Percentiles rank a stretch among this genome's conserved stretches.
Conservation (phyloP, 2,113 vertebrate genomes). For the Candoia aspera region DNA sequence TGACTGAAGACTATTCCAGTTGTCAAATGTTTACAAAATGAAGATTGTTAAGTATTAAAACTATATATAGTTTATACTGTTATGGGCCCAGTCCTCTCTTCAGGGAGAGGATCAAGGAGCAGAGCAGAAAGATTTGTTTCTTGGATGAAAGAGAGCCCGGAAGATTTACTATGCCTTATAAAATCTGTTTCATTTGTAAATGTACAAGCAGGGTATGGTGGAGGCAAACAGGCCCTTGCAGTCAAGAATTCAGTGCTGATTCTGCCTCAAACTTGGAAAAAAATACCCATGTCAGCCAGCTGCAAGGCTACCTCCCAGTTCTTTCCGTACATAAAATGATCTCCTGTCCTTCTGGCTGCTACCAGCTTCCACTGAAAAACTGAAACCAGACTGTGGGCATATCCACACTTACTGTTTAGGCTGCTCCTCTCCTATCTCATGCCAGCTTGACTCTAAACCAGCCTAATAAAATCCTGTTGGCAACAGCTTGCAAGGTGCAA, state of each 20-base stretch:
- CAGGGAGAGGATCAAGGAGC: neutral
- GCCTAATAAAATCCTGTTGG: too few relatives aligned
- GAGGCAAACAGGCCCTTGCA: neutral
- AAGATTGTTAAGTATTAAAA: neutral
- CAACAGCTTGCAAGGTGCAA: too few relatives aligned
- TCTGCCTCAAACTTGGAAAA: neutral
- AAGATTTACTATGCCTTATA: neutral
- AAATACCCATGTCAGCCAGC: neutral
- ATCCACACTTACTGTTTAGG: neutral
- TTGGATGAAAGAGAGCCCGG: neutral
- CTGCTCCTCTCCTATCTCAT: neutral
- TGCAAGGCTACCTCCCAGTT: neutral
- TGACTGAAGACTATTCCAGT: neutral
- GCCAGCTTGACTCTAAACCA: too few relatives aligned
- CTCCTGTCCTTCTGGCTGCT: neutral
- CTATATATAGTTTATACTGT: neutral
- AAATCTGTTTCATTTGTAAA: neutral
- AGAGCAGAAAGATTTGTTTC: neutral
- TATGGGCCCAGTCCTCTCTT: neutral
- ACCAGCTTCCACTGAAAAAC: neutral
- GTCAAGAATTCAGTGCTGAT: neutral
- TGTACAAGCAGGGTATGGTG: neutral
- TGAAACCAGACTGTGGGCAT: neutral
- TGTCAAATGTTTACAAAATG: neutral
- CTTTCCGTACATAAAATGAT: neutral